Percentiles rank a stretch among this genome's conserved stretches.
These are phyloP conservation scores for Heliangelus exortis DNA, from an alignment of 2,797 vertebrate species.

Conservation along the genomic window DNA sequence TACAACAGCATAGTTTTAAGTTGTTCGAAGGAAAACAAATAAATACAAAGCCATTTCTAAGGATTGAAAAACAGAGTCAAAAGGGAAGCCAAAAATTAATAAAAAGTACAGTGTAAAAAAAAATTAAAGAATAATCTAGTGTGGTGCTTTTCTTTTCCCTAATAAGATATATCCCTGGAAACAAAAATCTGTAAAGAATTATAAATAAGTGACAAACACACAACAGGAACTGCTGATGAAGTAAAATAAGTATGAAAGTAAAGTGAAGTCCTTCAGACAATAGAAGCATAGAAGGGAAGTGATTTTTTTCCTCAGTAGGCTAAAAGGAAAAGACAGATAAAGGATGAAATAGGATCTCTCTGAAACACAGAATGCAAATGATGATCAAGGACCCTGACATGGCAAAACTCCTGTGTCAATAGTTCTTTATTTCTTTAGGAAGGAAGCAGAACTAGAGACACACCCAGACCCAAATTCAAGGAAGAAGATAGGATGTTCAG, in stretches of 20 bases:
- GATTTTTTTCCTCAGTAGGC: background rate
- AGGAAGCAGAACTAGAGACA: conserved; percentile 34
- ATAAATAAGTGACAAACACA: background rate
- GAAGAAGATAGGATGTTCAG: conserved; percentile 2
- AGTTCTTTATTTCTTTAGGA: conserved; percentile 25
- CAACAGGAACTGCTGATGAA: conserved; percentile 27
- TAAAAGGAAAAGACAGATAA: conserved; percentile 9
- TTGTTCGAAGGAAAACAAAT: background rate
- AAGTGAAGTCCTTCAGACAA: conserved; percentile 24
- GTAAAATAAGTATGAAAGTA: background rate
- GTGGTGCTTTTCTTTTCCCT: background rate
- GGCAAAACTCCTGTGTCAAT: conserved; percentile 43
- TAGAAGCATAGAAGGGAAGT: conserved; percentile 28
- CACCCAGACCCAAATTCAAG: background rate
- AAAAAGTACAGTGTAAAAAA: background rate
- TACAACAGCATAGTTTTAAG: background rate
- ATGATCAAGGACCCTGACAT: background rate
- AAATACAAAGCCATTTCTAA: background rate
- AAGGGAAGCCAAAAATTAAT: background rate
- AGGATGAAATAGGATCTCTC: background rate
- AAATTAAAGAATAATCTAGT: background rate
- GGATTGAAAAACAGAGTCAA: background rate
- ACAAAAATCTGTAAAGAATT: background rate
- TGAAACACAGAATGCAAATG: background rate
- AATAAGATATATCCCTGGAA: background rate